Base-by-base conservation (phyloP, 2,113 vertebrate species). In the Lampris incognitus region DNA sequence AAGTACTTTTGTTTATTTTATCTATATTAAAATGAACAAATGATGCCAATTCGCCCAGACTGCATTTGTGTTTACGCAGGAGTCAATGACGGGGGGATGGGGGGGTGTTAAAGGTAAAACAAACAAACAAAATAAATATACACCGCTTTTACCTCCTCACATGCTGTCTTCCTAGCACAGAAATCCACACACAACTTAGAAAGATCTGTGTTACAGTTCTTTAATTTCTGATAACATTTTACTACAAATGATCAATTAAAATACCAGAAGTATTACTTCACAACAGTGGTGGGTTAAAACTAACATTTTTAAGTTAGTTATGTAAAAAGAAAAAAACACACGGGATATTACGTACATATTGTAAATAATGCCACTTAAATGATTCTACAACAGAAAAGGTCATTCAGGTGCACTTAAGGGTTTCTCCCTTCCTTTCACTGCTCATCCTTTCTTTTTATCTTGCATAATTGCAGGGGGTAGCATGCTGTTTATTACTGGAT, bases 11-110 rank as follows among this genome's bases (percentile, higher is more conserved):
- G 84, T 89, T 92, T 92, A 89, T 90, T 93, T 92, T 93, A 92
- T 89, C 80, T 87, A 94, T 93, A 94, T 93, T 93, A 93, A 93
- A 93, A 92, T 66, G 69, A 84, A 91, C 87, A 91, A 86, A 90
- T 85, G 88, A 77, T 57, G 75, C 54, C 79, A 82, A 90, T 36
- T 75, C 84, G 67, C 82, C 65, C 87, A 64, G 57, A 54, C 59
- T 81, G 46, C 52, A 74, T 79, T 76, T 85, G 67, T 85, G 69
- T 78, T 39, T 9, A 24, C 24, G 24, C 24, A 24, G 24, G 24
- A 24, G 24, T 24, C 24, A 24, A 24, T 24, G 24, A 24, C 24
- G 24, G 24, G 24, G 24, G 24, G 24, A 24, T 24, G 24, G 24
- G 24, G 24, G 24, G 48, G 13, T 8, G 50, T 52, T 52, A 7